Conservation (phyloP, 2,797 vertebrate species). For the Manis crassicaudata region DNA sequence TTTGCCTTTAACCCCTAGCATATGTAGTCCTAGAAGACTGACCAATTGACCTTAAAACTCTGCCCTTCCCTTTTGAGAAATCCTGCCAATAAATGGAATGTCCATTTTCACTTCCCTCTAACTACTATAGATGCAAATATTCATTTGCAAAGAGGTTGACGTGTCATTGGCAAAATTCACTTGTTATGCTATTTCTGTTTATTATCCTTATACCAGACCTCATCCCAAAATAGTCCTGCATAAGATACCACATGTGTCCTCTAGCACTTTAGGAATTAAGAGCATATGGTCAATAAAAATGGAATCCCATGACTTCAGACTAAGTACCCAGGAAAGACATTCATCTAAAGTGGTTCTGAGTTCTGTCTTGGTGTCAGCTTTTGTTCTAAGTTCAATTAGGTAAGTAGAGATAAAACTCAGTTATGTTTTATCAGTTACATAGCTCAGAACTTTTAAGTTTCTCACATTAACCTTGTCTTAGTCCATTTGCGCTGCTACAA, state of each 20-base stretch:
- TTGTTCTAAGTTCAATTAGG: background rate
- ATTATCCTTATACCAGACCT: conserved; percentile 74
- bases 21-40: background rate
- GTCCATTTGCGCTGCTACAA: background rate
- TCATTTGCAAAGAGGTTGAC: conserved; percentile 68
- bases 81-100: conserved; percentile 1
- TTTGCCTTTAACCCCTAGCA: background rate
- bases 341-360: background rate
- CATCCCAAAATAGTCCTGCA: conserved; percentile 73
- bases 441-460: background rate
- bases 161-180: conserved; percentile 70
- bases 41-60: background rate
- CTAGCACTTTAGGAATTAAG: conserved; percentile 77
- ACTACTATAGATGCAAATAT: conserved; percentile 49
- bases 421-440: too few relatives aligned
- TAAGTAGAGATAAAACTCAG: background rate
- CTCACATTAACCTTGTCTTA: background rate
- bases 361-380: background rate
- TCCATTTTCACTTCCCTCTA: conserved; percentile 53
- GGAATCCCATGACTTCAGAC: conserved; percentile 68
- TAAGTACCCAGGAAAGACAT: background rate
- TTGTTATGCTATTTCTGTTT: conserved; percentile 68
- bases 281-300: conserved; percentile 76
- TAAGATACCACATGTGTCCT: conserved; percentile 66
- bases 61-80: conserved; percentile 69